Evolutionary conservation across 2,888 invertebrate species (phyloP).

Genomic region (Ypsolopha scabrella): DNA sequence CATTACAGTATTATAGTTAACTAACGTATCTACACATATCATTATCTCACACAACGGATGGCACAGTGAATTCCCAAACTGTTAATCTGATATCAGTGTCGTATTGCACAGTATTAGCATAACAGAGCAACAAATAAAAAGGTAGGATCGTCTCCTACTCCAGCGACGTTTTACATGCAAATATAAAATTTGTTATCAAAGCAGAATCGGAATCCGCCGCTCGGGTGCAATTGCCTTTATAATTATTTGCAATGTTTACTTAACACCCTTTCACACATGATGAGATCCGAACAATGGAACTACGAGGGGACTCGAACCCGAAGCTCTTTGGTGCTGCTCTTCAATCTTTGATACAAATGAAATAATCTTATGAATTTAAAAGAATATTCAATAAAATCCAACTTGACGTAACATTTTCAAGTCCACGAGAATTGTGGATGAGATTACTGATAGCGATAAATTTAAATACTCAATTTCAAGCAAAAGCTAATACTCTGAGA

Average conservation of each 20-base stretch:
- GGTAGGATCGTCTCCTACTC: slow-evolving; percentile 44
- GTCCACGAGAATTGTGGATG: no score
- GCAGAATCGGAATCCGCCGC: slow-evolving; percentile 37
- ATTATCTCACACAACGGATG: slow-evolving; percentile 1
- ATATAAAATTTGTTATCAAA: slow-evolving; percentile 57
- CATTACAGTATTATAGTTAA: not conserved
- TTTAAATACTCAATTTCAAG: no score
- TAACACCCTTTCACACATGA: slow-evolving; percentile 72
- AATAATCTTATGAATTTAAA: slow-evolving; percentile 1
- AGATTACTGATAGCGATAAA: no score
- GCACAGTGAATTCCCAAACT: slow-evolving; percentile 36
- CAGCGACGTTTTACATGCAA: slow-evolving; percentile 56
- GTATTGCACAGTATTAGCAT: slow-evolving; percentile 59
- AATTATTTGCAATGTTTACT: slow-evolving; percentile 72
- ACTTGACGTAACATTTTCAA: no score
- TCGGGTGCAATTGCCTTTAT: slow-evolving; percentile 62
- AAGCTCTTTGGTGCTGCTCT: slow-evolving; percentile 14
- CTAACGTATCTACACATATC: no score
- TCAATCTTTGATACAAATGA: not conserved
- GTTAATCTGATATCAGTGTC: slow-evolving; percentile 67
- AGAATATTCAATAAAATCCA: not conserved
- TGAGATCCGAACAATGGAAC: slow-evolving; percentile 50
- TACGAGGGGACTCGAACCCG: slow-evolving; percentile 21
- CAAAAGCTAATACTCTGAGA: no score
- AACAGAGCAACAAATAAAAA: slow-evolving; percentile 51